Conservation (phyloP, 1,140 invertebrate genomes). For the Bombus waltoni region DNA sequence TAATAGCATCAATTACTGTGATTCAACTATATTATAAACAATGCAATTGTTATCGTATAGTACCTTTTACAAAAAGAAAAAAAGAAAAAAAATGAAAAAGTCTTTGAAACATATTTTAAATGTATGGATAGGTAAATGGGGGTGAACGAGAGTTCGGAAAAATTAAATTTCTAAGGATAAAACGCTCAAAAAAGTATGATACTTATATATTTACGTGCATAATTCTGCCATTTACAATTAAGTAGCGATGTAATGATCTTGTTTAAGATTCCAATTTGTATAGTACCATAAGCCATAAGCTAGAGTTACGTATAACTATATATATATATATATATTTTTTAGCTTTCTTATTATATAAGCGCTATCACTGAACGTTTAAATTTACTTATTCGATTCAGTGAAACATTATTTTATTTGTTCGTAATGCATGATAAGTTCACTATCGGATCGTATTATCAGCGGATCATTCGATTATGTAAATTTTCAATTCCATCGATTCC, state of each 20-base stretch:
- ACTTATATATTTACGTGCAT: conserved; percentile 50
- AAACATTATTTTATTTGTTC: conserved; percentile 27
- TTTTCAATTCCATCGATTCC: conserved; percentile 14
- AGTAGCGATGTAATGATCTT: conserved; percentile 43
- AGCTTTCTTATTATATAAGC: conserved; percentile 56
- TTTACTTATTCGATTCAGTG: conserved; percentile 40
- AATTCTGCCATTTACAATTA: conserved; percentile 41
- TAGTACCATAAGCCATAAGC: conserved; percentile 74
- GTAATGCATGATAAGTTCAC: conserved; percentile 18
- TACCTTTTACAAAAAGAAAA: conserved; percentile 33
- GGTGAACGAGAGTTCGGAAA: conserved; percentile 34
- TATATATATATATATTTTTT: conserved; percentile 61
- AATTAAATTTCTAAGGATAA: conserved; percentile 33
- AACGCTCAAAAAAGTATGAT: conserved; percentile 54
- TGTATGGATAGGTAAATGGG: conserved; percentile 19
- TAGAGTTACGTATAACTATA: conserved; percentile 57
- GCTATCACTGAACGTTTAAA: conserved; percentile 30
- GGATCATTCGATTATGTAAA: conserved; percentile 36
- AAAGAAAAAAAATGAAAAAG: background rate
- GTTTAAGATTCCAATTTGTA: conserved; percentile 61
- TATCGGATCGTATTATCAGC: conserved; percentile 19
- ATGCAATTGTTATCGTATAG: conserved; percentile 57
- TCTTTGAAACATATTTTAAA: conserved; percentile 54
- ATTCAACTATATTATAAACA: conserved; percentile 44
- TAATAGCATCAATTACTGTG: conserved; percentile 56